Evolutionary conservation across 2,797 vertebrate genomes (phyloP), one percentile per base, ranked within the genome.

Genomic region (Erpetoichthys calabaricus): DNA sequence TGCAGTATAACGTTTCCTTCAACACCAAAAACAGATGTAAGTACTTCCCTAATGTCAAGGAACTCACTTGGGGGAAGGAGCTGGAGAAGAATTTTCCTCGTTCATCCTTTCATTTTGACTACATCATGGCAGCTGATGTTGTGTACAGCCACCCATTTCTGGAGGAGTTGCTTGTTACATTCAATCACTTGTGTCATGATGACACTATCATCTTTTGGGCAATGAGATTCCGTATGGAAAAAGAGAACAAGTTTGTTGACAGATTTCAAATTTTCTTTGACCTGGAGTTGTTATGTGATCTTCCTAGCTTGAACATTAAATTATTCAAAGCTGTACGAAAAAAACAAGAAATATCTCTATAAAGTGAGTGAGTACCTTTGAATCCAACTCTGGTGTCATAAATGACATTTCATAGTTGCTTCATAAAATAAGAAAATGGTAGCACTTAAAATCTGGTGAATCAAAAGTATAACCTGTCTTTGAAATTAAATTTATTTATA

Each of bases 111-210:
- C 65, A 63, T 57, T 98, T 89, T 2, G 90, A 99, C 74, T 98
- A 92, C 65, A 76, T 98, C 68, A 75, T 97, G 77, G 94, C 94
- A 5, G 91, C 96, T 0, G 94, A 99, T 5, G 94, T 99, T 8
- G 96, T 97, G 45, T 99, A 99, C 2, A 62, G 82, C 8, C 94
- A 99, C 51, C 88, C 92, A 0, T 91, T 84, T 67, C 75, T 98
- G 59, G 69, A 86, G 0, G 90, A 98, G 63, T 88, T 99, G 51
- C 83, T 99, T 67, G 69, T 84, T 56, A 98, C 94, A 44, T 97
- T 98, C 65, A 80, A 92, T 60, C 81, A 97, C 71, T 79, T 98
- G 65, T 94, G 91, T 62, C 84, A 82, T 60, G 84, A 87, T 1
- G 73, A 86, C 64, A 98, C 94, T 1, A 51, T 88, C 72, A 91